Percentiles rank a stretch among this genome's conserved stretches.
Conservation (phyloP, 2,888 invertebrate species). For the Schrankia costaestrigalis region DNA sequence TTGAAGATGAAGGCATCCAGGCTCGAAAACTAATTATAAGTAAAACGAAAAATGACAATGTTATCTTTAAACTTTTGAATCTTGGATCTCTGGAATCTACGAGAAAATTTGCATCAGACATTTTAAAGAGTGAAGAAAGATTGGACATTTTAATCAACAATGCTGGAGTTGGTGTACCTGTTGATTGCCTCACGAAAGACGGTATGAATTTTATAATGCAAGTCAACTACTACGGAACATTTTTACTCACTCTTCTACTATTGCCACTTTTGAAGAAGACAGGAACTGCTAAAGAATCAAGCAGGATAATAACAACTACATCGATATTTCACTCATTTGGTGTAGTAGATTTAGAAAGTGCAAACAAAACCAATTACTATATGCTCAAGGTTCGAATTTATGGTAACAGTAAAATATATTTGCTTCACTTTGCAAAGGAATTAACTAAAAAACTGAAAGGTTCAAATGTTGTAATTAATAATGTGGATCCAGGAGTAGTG, state of each 20-base stretch:
- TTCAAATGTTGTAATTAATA: conserved; percentile 86
- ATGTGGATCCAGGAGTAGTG: conserved; percentile 89
- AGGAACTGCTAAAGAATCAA: conserved; percentile 48
- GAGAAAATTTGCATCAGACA: conserved; percentile 87
- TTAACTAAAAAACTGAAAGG: conserved; percentile 82
- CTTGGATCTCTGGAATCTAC: conserved; percentile 86
- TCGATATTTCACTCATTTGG: conserved; percentile 67
- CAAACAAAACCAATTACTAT: conserved; percentile 28
- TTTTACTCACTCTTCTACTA: conserved; percentile 73
- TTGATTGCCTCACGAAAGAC: conserved; percentile 69
- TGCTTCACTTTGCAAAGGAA: conserved; percentile 83
- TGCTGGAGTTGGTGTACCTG: conserved; percentile 84
- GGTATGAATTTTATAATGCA: conserved; percentile 92
- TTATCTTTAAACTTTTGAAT: conserved; percentile 85
- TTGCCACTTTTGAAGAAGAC: conserved; percentile 41
- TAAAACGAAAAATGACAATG: conserved; percentile 82
- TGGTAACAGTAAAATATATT: conserved; percentile 77
- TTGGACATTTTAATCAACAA: conserved; percentile 92
- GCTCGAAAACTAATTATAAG: conserved; percentile 80
- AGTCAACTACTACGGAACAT: conserved; percentile 95
- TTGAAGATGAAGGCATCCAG: conserved; percentile 42
- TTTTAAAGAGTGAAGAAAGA: conserved; percentile 83
- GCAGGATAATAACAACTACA: conserved; percentile 65
- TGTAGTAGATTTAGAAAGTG: conserved; percentile 21
- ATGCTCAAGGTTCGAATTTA: conserved; percentile 27